Evolutionary conservation across 1,140 invertebrate genomes (phyloP).

Genomic region (Plectus sambesii): DNA sequence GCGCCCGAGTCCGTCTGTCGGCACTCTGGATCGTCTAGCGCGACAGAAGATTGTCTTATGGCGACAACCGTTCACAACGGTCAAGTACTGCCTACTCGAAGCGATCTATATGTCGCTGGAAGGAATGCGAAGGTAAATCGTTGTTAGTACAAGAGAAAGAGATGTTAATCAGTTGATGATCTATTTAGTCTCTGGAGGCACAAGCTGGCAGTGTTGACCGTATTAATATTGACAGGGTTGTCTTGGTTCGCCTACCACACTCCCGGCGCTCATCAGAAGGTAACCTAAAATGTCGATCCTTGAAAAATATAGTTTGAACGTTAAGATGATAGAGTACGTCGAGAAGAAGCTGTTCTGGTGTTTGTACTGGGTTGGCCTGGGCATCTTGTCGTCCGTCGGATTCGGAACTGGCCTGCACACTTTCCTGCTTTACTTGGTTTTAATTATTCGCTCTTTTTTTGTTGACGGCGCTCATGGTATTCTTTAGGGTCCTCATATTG

Average conservation of each 20-base stretch:
- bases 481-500: slow-evolving; percentile 55
- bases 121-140: slow-evolving; percentile 15
- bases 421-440: slow-evolving; percentile 89
- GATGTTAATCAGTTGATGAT: background rate
- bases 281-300: too few species aligned
- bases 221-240: slow-evolving; percentile 2
- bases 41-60: slow-evolving; percentile 28
- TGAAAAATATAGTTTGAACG: too few species aligned
- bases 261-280: slow-evolving; percentile 36
- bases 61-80: slow-evolving; percentile 19
- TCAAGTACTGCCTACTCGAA: slow-evolving; percentile 27
- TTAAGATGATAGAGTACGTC: too few species aligned
- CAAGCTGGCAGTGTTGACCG: slow-evolving; percentile 15
- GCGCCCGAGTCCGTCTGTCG: slow-evolving; percentile 21
- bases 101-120: slow-evolving; percentile 16
- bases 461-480: slow-evolving; percentile 48
- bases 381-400: slow-evolving; percentile 89
- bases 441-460: slow-evolving; percentile 46
- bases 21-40: slow-evolving; percentile 26
- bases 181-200: slow-evolving; percentile 20
- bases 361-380: slow-evolving; percentile 84
- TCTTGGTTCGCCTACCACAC: slow-evolving; percentile 25
- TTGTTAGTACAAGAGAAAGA: slow-evolving; percentile 13
- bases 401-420: slow-evolving; percentile 95
- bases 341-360: slow-evolving; percentile 59